Base-by-base conservation (phyloP, 2,113 vertebrate genomes). In the Marcusenius ussheri region DNA sequence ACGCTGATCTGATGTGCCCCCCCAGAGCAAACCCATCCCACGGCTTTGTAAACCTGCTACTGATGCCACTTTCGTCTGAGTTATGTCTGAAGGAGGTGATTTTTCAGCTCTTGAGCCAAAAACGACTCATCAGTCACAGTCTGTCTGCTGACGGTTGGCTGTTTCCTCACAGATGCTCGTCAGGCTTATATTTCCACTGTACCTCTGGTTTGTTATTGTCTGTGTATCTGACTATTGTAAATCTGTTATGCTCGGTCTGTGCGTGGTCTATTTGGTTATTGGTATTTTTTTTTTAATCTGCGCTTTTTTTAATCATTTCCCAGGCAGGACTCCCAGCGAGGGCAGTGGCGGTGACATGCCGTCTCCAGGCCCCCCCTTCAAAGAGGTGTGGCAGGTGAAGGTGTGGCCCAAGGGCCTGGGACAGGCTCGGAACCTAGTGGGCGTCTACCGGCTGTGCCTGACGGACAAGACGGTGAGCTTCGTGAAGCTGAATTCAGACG, bases 321-420 rank as follows among this genome's bases (percentile, higher is more conserved):
- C 90, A 96, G 96, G 95, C 92, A 95, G 95, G 92, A 94, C 93
- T 2, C 95, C 95, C 89, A 95, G 95, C 74, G 95, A 96, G 87
- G 95, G 95, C 90, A 96, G 96, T 46, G 96, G 95, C 87, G 95
- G 95, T 51, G 95, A 94, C 70, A 91, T 93, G 77, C 88, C 94
- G 0, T 95, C 94, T 91, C 96, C 96, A 2, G 93, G 94, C 77
- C 95, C 95, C 31, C 93, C 93, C 0, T 97, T 97, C 93, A 97
- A 97, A 89, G 97, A 97, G 91, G 95, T 97, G 15, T 98, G 97
- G 97, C 96, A 97, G 74, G 96, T 97, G 88, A 97, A 95, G 31
- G 95, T 97, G 13, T 95, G 95, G 91, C 96, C 97, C 27, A 96
- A 97, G 90, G 97, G 96, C 70, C 93, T 97, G 21, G 96, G 97